Base-by-base conservation (phyloP, 2,888 invertebrate species). In the Pyralis farinalis region DNA sequence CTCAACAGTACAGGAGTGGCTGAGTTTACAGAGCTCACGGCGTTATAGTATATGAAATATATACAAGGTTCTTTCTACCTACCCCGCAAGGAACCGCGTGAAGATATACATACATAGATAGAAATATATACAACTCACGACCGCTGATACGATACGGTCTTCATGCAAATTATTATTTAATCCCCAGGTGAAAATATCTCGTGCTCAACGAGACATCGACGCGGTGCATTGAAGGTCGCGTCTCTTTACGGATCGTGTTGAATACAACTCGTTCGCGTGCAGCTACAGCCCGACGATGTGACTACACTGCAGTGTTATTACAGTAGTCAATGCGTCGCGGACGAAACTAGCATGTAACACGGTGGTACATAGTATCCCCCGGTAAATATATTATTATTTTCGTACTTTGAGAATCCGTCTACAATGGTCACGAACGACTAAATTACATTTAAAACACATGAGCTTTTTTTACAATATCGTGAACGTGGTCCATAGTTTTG, bases 181-280 rank as follows among this genome's bases (percentile, higher is more conserved):
- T 48, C 71, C 73, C 7, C 75, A 88, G 87, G 94, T 97, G 43
- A 98, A 98, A 90, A 97, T 96, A 78, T 98, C 98, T 28, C 92
- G 97, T 61, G 98, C 98, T 40, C 98, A 98, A 85, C 92, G 98
- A 55, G 97, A 97, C 77, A 98, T 98, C 73, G 97, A 98, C 79
- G 92, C 92, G 51, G 92, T 92, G 56, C 92, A 91, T 74, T 92
- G 79, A 80, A 44, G 49, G 16, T 8, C 21, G 4, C 22, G 7
- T 16, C 22, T 1, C 9, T 1, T 12, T 9, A 33, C 8, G 16
- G 12, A 16, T 10, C 25, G 25, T 25, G 7, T 25, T 5, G 7
- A 21, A 4, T 7, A 21, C 25, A 25, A 25, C 7, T 25, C 25
- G 25, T 8, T 7, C 25, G 25, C 21, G 7, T 21, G 21, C 21